These are phyloP conservation scores for Centropyge bicolor DNA, from an alignment of 2,797 vertebrate genomes.

Conservation along the genomic window DNA sequence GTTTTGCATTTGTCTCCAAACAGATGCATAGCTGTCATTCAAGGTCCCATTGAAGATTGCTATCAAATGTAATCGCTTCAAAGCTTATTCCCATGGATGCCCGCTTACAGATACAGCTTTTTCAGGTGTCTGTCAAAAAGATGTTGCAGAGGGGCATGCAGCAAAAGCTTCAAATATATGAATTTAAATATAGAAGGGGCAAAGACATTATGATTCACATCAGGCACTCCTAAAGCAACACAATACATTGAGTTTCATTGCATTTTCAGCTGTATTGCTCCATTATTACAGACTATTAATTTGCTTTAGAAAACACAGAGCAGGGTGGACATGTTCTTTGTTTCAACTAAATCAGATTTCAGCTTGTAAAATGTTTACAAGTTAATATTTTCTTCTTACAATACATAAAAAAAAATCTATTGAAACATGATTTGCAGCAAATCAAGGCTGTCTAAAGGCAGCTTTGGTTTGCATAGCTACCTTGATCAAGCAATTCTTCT, in stretches of 20 bases:
- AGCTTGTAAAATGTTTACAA: slow-evolving; percentile 16
- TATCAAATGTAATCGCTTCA: slow-evolving; percentile 87
- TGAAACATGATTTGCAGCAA: not conserved
- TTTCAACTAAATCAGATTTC: not conserved
- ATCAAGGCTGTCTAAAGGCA: slow-evolving; percentile 17
- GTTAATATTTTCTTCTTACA: slow-evolving; percentile 21
- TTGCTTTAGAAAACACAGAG: not conserved
- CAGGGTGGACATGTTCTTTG: not conserved
- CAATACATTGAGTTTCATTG: slow-evolving; percentile 46
- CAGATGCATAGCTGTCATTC: slow-evolving; percentile 89
- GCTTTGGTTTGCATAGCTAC: slow-evolving; percentile 4
- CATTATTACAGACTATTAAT: slow-evolving; percentile 47
- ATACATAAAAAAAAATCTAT: not conserved
- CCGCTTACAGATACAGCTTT: slow-evolving; percentile 84
- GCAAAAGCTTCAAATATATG: slow-evolving; percentile 79
- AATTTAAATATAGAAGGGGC: slow-evolving; percentile 84
- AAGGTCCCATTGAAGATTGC: slow-evolving; percentile 86
- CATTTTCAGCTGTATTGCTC: slow-evolving; percentile 46
- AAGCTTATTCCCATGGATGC: slow-evolving; percentile 86
- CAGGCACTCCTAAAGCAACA: slow-evolving; percentile 71
- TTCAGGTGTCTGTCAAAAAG: slow-evolving; percentile 87
- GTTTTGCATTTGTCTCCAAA: slow-evolving; percentile 86
- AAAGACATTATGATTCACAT: slow-evolving; percentile 74
- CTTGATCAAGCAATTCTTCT: slow-evolving; percentile 42
- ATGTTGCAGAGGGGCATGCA: slow-evolving; percentile 75